Evolutionary conservation across 2,113 vertebrate species (phyloP).

Genomic region (Pitta sordida): DNA sequence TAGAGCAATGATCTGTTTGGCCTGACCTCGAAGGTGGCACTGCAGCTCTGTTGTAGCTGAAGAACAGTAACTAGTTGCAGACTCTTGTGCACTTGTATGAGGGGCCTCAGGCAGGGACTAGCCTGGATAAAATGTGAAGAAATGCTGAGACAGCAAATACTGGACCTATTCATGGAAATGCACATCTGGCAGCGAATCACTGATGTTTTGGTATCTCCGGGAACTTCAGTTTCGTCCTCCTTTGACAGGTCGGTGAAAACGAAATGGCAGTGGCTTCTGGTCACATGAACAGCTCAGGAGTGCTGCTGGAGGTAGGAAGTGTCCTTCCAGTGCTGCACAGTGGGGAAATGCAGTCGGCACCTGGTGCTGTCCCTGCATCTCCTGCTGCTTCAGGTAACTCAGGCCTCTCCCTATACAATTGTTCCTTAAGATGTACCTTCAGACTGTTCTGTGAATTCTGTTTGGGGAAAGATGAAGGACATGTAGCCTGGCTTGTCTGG

Average conservation of each 20-base stretch:
- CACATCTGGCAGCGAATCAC: neutral
- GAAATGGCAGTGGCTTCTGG: conserved; percentile 76
- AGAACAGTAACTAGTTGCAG: neutral
- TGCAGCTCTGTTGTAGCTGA: neutral
- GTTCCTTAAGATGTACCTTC: neutral
- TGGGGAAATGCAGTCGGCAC: conserved; percentile 83
- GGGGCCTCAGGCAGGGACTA: neutral
- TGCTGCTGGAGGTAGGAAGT: conserved; percentile 88
- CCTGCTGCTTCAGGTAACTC: conserved; percentile 88
- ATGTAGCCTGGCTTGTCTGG: neutral
- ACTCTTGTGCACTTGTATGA: neutral
- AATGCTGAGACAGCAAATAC: neutral
- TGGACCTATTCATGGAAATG: neutral
- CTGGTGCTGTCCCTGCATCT: conserved; percentile 78
- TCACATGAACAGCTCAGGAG: conserved; percentile 73
- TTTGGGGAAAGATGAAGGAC: neutral
- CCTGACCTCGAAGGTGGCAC: neutral
- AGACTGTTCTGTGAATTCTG: neutral
- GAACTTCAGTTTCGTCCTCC: conserved; percentile 64
- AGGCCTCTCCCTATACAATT: neutral
- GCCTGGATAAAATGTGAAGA: neutral
- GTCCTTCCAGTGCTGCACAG: conserved; percentile 82
- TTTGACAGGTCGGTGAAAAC: conserved; percentile 76
- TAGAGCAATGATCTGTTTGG: neutral
- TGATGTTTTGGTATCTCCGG: neutral